Conservation (phyloP, 1,140 invertebrate species). For the Littorina saxatilis region DNA sequence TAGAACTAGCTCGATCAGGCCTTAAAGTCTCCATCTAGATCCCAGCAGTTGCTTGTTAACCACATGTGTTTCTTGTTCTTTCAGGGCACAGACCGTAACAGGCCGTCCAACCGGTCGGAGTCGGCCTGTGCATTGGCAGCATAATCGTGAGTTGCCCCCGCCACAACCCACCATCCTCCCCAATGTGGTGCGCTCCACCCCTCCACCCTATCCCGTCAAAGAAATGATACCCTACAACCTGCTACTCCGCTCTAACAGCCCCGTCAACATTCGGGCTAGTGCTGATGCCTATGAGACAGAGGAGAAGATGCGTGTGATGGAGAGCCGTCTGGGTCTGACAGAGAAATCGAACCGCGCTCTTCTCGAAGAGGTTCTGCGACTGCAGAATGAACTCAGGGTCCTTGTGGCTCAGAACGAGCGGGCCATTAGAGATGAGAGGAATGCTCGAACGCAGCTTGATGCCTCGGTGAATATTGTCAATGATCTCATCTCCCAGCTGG, state of each 20-base stretch:
- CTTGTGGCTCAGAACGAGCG: slow-evolving; percentile 68
- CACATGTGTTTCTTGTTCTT: no score
- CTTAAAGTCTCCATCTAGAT: no score
- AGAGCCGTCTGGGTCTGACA: slow-evolving; percentile 69
- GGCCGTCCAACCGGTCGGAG: no score
- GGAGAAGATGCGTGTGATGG: slow-evolving; percentile 67
- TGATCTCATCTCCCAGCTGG: slow-evolving; percentile 69
- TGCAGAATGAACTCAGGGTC: slow-evolving; percentile 72
- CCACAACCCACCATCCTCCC: slow-evolving; percentile 63
- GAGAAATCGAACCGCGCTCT: slow-evolving; percentile 74
- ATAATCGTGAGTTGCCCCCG: no score
- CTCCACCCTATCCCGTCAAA: slow-evolving; percentile 49
- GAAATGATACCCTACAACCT: slow-evolving; percentile 56
- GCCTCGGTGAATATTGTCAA: slow-evolving; percentile 66
- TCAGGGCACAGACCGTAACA: no score
- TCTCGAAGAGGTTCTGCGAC: slow-evolving; percentile 74
- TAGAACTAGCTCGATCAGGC: no score
- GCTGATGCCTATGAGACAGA: slow-evolving; percentile 56
- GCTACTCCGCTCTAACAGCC: slow-evolving; percentile 32
- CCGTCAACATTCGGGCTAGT: slow-evolving; percentile 32
- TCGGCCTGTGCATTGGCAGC: no score
- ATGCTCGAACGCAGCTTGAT: slow-evolving; percentile 69
- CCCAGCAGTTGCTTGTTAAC: no score
- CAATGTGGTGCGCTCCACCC: no score
- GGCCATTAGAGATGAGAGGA: slow-evolving; percentile 64